phyloP scores from a whole-genome alignment of 2,797 vertebrate genomes.

The Eupleurogrammus muticus region DNA sequence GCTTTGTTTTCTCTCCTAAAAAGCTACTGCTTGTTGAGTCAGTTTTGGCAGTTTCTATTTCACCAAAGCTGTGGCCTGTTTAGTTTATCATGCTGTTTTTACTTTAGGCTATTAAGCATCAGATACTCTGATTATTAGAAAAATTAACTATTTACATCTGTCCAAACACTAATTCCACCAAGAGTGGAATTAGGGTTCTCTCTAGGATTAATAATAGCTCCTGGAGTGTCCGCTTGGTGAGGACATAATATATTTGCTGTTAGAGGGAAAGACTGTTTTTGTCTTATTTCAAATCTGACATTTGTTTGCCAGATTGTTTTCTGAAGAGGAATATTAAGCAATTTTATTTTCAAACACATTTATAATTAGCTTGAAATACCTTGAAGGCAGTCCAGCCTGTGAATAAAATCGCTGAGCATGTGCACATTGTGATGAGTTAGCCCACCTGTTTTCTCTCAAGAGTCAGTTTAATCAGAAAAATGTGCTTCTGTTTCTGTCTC shows the following conservation, averaged over 20 bases:
- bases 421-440: conserved; percentile 16
- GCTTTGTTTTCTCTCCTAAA: neutral
- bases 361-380: conserved; percentile 15
- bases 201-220: neutral
- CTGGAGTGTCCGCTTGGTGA: neutral
- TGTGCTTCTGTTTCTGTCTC: neutral
- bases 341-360: neutral
- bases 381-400: conserved; percentile 9
- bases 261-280: no score
- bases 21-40: neutral
- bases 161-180: neutral
- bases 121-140: no score
- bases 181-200: no score
- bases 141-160: no score
- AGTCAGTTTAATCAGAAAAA: conserved; percentile 17
- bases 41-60: neutral
- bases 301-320: conserved; percentile 3
- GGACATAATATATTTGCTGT: no score
- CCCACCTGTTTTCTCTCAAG: conserved; percentile 31
- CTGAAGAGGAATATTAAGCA: neutral
- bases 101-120: neutral
- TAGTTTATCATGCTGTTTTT: neutral
- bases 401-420: conserved; percentile 22
- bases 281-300: no score
- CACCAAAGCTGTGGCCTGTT: neutral